These are phyloP conservation scores for Channa maculata DNA, from an alignment of 2,113 vertebrate genomes.

Conservation along the genomic window DNA sequence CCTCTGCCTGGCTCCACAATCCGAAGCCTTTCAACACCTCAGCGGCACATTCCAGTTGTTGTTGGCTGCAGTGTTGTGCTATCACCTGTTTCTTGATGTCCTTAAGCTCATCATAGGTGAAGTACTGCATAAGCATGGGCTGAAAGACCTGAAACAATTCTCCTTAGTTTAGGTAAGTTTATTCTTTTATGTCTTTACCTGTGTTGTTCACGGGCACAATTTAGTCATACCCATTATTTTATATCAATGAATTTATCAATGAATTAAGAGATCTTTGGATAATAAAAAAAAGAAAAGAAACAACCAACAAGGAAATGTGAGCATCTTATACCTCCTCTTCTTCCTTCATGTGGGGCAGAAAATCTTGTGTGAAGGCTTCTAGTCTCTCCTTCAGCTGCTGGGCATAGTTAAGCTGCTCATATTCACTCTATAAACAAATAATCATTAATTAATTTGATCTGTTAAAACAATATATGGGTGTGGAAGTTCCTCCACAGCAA, in stretches of 20 bases:
- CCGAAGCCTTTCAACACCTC: conserved; percentile 90
- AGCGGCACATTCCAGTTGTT: conserved; percentile 80
- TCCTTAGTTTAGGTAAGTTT: conserved; percentile 17
- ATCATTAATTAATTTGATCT: neutral
- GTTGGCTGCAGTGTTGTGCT: conserved; percentile 92
- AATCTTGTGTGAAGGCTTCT: conserved; percentile 98
- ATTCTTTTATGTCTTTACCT: neutral
- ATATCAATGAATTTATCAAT: too few relatives aligned
- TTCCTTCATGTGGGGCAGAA: conserved; percentile 99
- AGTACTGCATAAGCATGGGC: conserved; percentile 99
- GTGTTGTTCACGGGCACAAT: neutral
- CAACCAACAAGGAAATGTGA: neutral
- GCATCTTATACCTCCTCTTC: conserved; percentile 91
- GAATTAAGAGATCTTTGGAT: neutral
- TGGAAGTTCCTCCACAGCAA: too few relatives aligned
- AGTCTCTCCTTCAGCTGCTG: conserved; percentile 96
- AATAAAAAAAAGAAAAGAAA: neutral
- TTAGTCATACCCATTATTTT: conserved; percentile 16
- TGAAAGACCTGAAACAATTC: conserved; percentile 91
- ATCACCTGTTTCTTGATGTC: conserved; percentile 99
- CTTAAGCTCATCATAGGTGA: conserved; percentile 97
- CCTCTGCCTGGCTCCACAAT: conserved; percentile 93
- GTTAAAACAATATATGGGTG: neutral
- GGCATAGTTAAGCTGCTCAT: conserved; percentile 97
- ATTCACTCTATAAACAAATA: conserved; percentile 89